Base-by-base conservation (phyloP, 2,888 invertebrate species). In the Anagyrus pseudococci region DNA sequence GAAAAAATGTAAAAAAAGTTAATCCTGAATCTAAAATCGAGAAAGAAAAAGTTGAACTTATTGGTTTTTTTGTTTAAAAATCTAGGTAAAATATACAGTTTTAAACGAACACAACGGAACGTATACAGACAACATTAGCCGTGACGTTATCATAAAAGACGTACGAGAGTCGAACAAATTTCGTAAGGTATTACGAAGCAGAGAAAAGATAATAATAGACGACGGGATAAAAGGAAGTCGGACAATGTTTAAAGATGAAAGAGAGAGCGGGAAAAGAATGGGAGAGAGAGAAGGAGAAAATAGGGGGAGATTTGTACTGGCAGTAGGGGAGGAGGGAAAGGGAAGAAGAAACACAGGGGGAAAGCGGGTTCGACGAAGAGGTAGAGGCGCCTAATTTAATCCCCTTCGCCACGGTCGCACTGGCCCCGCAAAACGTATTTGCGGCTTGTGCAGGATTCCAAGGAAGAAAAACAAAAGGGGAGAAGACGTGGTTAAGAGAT, bases 301-400 rank as follows among this genome's bases (percentile, higher is more conserved):
- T 37, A 2, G 33, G 3, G 8, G 33, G 33, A 17, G 23, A n/a
- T n/a, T n/a, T n/a, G n/a, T n/a, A n/a, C n/a, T n/a, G 43, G 23
- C 3, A 43, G 44, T 19, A 15, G 33, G n/a, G 8, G 15, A 17
- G 37, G 25, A 17, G 49, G 20, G 19, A 33, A 33, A 26, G 23
- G 23, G 20, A n/a, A 37, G 56, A 25, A 37, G 13, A 37, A n/a
- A 26, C 22, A 54, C 47, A 47, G 53, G 26, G 52, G 3, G 17
- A 20, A 33, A 26, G 46, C 46, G 58, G 52, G 26, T 43, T 52
- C n/a, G 19, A 17, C 7, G 33, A 8, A 37, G 33, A 26, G 49
- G 50, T 52, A 58, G 60, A 50, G 69, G 65, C 67, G 67, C 67
- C 69, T 69, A 69, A 71, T 72, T 72, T 68, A 69, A 70, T 70